Conservation (phyloP, 2,888 invertebrate genomes). For the Glyphotaelius pellucidus region DNA sequence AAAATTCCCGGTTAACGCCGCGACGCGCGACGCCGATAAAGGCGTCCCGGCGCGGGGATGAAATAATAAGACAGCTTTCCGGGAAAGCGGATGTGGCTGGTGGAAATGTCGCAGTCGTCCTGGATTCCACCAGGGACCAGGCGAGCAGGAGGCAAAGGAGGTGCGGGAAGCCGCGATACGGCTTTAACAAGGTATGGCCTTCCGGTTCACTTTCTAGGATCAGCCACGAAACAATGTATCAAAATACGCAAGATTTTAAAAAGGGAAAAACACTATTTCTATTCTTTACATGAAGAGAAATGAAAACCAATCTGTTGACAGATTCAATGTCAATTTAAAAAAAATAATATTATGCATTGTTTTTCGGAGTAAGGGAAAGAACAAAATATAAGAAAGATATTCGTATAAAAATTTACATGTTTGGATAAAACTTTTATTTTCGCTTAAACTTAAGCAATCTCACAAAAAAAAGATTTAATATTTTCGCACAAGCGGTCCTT, state of each 20-base stretch:
- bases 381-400: neutral
- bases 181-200: neutral
- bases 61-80: neutral
- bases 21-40: neutral
- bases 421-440: neutral
- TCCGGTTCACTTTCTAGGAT: neutral
- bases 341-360: neutral
- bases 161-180: slow-evolving; percentile 2
- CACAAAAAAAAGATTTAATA: neutral
- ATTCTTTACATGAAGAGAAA: neutral
- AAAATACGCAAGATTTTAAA: neutral
- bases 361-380: neutral
- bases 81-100: neutral
- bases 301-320: neutral
- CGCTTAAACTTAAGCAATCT: neutral
- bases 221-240: neutral
- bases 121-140: neutral
- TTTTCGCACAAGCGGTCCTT: neutral
- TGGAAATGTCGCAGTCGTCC: neutral
- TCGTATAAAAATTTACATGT: neutral
- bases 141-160: neutral
- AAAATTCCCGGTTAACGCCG: slow-evolving; percentile 6
- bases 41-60: neutral
- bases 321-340: neutral
- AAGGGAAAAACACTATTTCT: neutral